phyloP scores from a whole-genome alignment of 2,888 invertebrate species.

The Flabesymbios commensalis region DNA sequence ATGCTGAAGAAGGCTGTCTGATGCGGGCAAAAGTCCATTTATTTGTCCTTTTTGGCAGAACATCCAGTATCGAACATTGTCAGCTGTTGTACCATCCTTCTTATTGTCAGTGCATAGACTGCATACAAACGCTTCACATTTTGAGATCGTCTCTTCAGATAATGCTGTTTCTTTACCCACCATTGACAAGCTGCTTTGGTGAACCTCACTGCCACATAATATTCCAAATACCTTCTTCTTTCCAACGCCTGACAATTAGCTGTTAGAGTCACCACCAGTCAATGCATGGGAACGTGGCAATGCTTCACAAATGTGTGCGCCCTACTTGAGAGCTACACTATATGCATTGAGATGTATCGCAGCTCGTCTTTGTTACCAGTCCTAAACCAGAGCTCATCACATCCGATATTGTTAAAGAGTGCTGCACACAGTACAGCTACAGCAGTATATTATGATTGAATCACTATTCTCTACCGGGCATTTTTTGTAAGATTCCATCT shows the following conservation, averaged over 20 bases:
- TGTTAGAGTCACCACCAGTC: constrained; percentile 9
- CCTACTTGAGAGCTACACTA: background rate
- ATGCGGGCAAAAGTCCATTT: background rate
- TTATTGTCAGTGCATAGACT: no score
- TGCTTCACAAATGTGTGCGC: background rate
- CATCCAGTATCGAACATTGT: background rate
- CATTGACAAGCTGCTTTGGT: background rate
- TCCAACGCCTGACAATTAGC: background rate
- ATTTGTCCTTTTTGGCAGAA: background rate
- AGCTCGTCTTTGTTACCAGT: background rate
- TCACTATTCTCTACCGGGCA: background rate
- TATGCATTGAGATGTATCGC: constrained; percentile 1
- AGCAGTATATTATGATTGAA: constrained; percentile 4
- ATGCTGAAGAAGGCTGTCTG: background rate
- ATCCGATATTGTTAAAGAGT: background rate
- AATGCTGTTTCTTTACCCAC: background rate
- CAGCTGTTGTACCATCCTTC: no score
- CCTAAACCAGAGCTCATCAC: background rate
- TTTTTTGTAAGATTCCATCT: no score
- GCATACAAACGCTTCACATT: no score
- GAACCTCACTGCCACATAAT: background rate
- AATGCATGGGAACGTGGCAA: constrained; percentile 9
- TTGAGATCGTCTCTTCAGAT: background rate
- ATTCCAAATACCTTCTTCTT: constrained; percentile 2
- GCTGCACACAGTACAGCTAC: background rate